A percentile compares a stretch with the other conserved stretches of the same genome.
Evolutionary conservation across 2,888 invertebrate species (phyloP).

Genomic region (Trisateles emortualis): DNA sequence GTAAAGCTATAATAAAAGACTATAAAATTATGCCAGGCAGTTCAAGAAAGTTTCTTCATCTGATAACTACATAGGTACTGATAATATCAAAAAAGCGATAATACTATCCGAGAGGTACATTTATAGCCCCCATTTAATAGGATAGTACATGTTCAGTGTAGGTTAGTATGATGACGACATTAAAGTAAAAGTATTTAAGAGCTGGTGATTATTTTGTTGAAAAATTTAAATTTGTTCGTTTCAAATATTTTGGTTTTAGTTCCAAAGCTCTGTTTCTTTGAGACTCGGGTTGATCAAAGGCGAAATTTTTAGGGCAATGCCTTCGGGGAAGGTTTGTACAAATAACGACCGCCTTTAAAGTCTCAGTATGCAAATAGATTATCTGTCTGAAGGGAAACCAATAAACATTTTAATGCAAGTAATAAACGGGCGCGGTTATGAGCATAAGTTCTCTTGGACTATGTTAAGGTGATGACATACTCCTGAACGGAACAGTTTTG

Average conservation of each 20-base stretch:
- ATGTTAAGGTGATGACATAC: background rate
- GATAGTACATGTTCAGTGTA: background rate
- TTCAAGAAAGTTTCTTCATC: background rate
- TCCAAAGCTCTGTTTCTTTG: background rate
- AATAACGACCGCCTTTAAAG: constrained; percentile 1
- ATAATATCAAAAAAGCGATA: background rate
- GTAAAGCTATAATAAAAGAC: no score
- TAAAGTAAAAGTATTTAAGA: no score
- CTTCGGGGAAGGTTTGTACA: constrained; percentile 10
- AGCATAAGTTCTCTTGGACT: background rate
- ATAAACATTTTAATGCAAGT: background rate
- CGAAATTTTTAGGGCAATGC: constrained; percentile 1
- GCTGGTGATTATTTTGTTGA: no score
- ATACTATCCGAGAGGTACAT: background rate
- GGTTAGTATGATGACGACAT: no score
- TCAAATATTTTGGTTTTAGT: no score
- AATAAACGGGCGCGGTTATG: background rate
- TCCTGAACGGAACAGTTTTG: background rate
- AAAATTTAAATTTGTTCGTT: background rate
- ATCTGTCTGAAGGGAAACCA: background rate
- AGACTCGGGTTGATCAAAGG: background rate
- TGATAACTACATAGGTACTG: constrained; percentile 3
- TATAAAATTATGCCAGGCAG: background rate
- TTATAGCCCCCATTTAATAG: background rate
- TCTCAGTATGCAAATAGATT: background rate